Base-by-base conservation (phyloP, 2,888 invertebrate species). In the Cryptosula pallasiana region DNA sequence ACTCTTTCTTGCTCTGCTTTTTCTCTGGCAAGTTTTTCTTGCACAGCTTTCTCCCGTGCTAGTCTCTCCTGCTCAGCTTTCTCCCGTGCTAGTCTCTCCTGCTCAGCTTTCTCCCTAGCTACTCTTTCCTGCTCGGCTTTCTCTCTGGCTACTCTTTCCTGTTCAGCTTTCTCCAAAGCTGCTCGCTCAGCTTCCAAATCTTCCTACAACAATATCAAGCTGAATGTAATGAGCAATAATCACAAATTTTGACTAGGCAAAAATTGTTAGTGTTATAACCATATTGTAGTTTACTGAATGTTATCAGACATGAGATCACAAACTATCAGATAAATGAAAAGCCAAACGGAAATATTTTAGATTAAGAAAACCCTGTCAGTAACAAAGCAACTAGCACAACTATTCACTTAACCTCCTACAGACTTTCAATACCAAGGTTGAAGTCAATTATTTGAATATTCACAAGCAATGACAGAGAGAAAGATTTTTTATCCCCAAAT, bases 1-100 rank as follows among this genome's bases (percentile, higher is more conserved):
- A 63, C 27, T n/a, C 32, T 27, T 32, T 63, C 63, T 32, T 63
- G 29, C n/a, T 63, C 63, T 13, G 27, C 63, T 63, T 27, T 63
- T 63, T 63, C 63, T 63, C 63, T 63, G 5, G 25, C 29, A 13
- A 63, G 25, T 34, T 32, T 63, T 63, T 63, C 63, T 63, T 63
- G 29, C 32, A 29, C 63, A 29, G 63, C 63, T 32, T 27, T 63
- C 32, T 63, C 63, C 32, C 63, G 25, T 32, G 25, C 63, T 9
- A 32, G 5, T 34, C 63, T 63, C n/a, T 63, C 63, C 32, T 63
- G 29, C 32, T 63, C 63, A 13, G 63, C 63, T 32, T n/a, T 63
- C 27, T 63, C 63, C n/a, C 63, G 2, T 32, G 25, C 63, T 25
- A 63, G 13, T n/a, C 63, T 63, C 27, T 63, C 63, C 27, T 63